Evolutionary conservation across 2,797 vertebrate genomes (phyloP).

Genomic region (Coilia nasus): DNA sequence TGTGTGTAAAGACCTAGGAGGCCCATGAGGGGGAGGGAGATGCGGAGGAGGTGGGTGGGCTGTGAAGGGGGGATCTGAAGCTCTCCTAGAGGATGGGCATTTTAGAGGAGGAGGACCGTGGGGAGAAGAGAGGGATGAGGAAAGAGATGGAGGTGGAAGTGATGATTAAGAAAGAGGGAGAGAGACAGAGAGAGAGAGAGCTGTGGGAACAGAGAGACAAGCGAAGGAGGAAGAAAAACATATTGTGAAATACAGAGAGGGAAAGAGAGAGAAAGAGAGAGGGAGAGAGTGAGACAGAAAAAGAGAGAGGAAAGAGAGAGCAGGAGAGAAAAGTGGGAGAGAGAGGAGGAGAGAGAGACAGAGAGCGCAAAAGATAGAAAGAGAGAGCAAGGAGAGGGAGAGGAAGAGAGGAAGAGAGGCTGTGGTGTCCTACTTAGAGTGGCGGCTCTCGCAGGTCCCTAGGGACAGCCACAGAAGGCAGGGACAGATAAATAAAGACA

Average conservation of each 20-base stretch:
- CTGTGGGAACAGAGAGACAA: too few species aligned
- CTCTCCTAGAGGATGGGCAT: not conserved
- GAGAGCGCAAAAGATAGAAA: conserved; percentile 47
- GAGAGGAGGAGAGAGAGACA: conserved; percentile 35
- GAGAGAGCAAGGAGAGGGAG: conserved; percentile 39
- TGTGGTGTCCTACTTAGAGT: conserved; percentile 65
- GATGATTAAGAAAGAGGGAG: too few species aligned
- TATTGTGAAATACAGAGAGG: too few species aligned
- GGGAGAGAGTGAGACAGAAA: not conserved
- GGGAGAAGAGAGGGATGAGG: not conserved
- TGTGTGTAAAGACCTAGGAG: conserved; percentile 18
- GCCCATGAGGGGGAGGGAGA: conserved; percentile 6
- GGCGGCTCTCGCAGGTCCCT: conserved; percentile 45
- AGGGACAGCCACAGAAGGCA: conserved; percentile 34
- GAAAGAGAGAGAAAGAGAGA: not conserved
- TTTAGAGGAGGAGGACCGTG: not conserved
- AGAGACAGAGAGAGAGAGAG: too few species aligned
- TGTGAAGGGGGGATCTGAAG: not conserved
- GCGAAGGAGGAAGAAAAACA: too few species aligned
- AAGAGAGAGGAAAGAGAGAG: conserved; percentile 35
- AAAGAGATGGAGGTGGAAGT: too few species aligned
- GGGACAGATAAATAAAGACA: not conserved
- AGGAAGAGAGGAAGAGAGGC: conserved; percentile 44
- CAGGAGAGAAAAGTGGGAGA: conserved; percentile 30
- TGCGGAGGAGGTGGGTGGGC: not conserved